Base-by-base conservation (phyloP, 2,888 invertebrate genomes). In the Caenorhabditis doughertyi region DNA sequence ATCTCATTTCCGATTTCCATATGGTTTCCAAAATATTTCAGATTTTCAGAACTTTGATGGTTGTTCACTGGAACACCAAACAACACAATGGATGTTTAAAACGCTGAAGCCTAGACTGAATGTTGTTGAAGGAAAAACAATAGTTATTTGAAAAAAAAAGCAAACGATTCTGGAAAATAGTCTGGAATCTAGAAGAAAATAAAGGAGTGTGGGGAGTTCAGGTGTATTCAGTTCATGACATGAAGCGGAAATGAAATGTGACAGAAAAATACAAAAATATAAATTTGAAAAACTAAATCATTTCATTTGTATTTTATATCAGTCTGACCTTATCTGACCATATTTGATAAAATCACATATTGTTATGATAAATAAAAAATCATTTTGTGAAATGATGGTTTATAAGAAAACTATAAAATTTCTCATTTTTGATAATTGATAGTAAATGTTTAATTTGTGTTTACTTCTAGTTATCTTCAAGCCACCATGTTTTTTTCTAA, bases 1-100 rank as follows among this genome's bases (percentile, higher is more conserved):
- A 9, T 5, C 18, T 72, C 51, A 72, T 72, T 72, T 72, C 72
- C 72, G 62, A 44, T 70, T 42, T 70, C 56, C 39, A 53, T 29
- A 42, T 47, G 21, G 27, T 35, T 55, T 56, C 16, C 29, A 42
- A 13, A 58, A 27, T 16, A 39, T 39, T 39, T 39, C 39, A 39
- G 39, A 3, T 39, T 39, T 67, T 53, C 39, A 62, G 62, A 62
- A 44, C 62, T 62, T 62, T 62, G 62, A 62, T 62, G 44, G 62
- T 44, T 62, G 44, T 42, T 62, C 27, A 42, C n/a, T 44, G 27
- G 27, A 44, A 62, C 39, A 9, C 21, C 13, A 47, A 21, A 1
- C 47, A 18, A 47, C 18, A 47, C 47, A 47, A 47, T 47, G 13
- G 53, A 55, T 55, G 27, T 16, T 27, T 27, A 8, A 29, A n/a